Conservation (phyloP, 2,113 vertebrate genomes). For the Oxygymnocypris stewartii region DNA sequence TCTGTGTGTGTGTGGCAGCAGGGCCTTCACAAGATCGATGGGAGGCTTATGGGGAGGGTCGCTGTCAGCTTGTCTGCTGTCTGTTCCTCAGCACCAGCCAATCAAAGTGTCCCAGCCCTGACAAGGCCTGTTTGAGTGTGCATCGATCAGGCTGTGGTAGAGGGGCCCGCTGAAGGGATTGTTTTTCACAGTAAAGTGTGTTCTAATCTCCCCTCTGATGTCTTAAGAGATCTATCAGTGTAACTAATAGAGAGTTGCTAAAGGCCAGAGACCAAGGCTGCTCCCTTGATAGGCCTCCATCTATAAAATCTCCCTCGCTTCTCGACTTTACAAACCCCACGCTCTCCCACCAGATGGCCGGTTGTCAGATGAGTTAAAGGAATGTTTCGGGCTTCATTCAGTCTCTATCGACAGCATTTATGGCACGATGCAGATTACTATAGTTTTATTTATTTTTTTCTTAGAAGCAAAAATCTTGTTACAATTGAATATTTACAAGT, state of each 20-base stretch:
- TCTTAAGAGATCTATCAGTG: constrained; percentile 58
- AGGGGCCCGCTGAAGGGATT: constrained; percentile 62
- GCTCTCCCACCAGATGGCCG: constrained; percentile 30
- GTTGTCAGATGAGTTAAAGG: neutral
- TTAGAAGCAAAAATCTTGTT: neutral
- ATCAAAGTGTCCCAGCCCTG: constrained; percentile 64
- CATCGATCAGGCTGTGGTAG: constrained; percentile 62
- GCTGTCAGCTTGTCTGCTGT: constrained; percentile 65
- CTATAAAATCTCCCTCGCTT: constrained; percentile 23
- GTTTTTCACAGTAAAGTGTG: constrained; percentile 60
- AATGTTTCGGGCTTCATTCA: neutral
- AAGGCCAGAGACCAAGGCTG: constrained; percentile 35
- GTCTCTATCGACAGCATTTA: neutral
- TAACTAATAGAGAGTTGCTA: constrained; percentile 49
- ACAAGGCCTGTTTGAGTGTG: constrained; percentile 69
- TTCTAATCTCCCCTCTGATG: constrained; percentile 58
- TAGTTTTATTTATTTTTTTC: neutral
- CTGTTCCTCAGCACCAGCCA: constrained; percentile 63
- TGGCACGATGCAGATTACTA: neutral
- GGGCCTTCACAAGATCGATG: constrained; percentile 69
- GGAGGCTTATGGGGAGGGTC: constrained; percentile 42
- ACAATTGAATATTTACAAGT: too few species aligned
- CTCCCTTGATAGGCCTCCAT: constrained; percentile 42
- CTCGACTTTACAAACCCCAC: constrained; percentile 16
- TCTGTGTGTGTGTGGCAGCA: constrained; percentile 36